phyloP scores from a whole-genome alignment of 2,797 vertebrate species.

The Leuciscus waleckii region DNA sequence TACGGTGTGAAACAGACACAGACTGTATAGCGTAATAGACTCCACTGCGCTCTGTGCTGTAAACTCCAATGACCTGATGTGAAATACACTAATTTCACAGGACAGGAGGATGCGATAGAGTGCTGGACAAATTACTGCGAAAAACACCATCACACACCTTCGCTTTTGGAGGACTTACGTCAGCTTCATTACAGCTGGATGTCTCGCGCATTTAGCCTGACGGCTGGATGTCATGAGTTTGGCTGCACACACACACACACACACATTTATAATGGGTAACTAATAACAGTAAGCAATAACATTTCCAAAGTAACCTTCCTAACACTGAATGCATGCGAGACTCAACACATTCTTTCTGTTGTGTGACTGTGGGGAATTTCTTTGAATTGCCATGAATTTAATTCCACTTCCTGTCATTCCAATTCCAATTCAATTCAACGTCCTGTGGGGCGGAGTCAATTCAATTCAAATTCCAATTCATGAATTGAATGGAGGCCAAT shows the following conservation, averaged over 20 bases:
- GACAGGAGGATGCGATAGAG: background rate
- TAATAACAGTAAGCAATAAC: too few relatives aligned
- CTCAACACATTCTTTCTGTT: too few relatives aligned
- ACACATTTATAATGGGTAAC: background rate
- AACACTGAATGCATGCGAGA: too few relatives aligned
- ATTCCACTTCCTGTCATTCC: too few relatives aligned
- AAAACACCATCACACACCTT: constrained; percentile 21
- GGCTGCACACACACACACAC: constrained; percentile 16
- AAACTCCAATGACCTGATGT: background rate
- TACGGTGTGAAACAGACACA: constrained; percentile 19
- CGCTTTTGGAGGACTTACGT: constrained; percentile 33
- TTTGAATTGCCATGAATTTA: too few relatives aligned
- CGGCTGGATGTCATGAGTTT: constrained; percentile 41
- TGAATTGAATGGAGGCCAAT: too few relatives aligned
- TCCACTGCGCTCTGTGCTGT: background rate
- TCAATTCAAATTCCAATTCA: too few relatives aligned
- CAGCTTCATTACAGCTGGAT: constrained; percentile 63
- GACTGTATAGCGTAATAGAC: background rate
- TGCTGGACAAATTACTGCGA: constrained; percentile 29
- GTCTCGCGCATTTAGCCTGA: constrained; percentile 29
- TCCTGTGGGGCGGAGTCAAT: too few relatives aligned
- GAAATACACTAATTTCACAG: constrained; percentile 20
- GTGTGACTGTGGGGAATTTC: too few relatives aligned
- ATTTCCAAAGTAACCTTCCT: too few relatives aligned
- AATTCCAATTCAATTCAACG: too few relatives aligned